Evolutionary conservation across 2,888 invertebrate species (phyloP), one percentile per base, ranked within the genome.

Genomic region (Augochlorella aurata): DNA sequence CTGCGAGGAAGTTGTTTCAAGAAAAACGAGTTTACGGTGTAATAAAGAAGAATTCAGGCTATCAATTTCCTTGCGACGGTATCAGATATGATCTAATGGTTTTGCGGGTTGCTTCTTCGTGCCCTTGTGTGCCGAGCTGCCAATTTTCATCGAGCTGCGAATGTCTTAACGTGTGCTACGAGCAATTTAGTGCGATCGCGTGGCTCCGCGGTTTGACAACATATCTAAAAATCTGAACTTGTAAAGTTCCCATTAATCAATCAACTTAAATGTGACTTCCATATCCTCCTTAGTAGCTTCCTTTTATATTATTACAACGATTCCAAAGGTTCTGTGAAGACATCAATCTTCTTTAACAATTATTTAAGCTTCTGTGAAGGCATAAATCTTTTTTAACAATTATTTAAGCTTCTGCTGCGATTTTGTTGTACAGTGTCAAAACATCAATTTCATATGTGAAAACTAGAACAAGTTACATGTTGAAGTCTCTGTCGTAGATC

Each of bases 121-220:
- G 58, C 14, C 58, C 58, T 58, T 58, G 58, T 58, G 58, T 58
- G 24, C 14, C 58, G 14, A 24, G 14, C 58, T 58, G 58, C 58
- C 58, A 58, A 58, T 58, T 58, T 58, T 58, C 44, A 72, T 47
- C 18, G 61, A 44, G 47, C 45, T 45, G 45, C 47, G 10, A 21
- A 61, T 61, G 8, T 14, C 45, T 76, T 52, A 58, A 58, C 58
- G 24, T 58, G 58, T 24, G 24, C 54, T 12, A 12, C 54, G 54
- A 54, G 21, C 58, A 58, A 58, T 58, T 58, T 58, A 58, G 58
- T 58, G 58, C 21, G 24, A 58, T 58, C 58, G 58, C 58, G 58
- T 58, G 58, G 58, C 24, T 24, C 21, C 12, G 58, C 24, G 58
- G 24, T 58, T 58, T 58, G 58, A 58, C 58, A 58, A 58, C 24